phyloP scores from a whole-genome alignment of 2,888 invertebrate genomes.

The Xestobium rufovillosum region DNA sequence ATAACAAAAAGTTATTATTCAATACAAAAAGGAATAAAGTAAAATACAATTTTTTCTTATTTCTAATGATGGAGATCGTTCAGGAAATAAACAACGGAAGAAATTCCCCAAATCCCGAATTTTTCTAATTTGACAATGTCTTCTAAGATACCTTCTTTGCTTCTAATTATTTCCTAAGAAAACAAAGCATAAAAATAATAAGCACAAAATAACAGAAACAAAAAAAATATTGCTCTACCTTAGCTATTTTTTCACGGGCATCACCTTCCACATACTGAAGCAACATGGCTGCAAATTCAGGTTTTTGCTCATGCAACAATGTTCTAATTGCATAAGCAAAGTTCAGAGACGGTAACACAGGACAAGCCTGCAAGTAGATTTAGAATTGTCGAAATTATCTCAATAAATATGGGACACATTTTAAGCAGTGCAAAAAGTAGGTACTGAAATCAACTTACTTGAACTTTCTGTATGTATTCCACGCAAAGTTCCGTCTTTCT shows the following conservation, averaged over 20 bases:
- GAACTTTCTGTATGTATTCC: constrained; percentile 29
- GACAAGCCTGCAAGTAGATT: constrained; percentile 31
- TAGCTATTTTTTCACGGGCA: too few relatives aligned
- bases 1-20: too few relatives aligned
- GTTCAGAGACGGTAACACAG: constrained; percentile 32
- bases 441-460: constrained; percentile 26
- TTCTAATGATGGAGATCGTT: too few relatives aligned
- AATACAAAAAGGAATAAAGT: too few relatives aligned
- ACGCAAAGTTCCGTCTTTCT: constrained; percentile 22
- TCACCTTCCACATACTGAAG: constrained; percentile 29
- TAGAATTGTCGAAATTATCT: constrained; percentile 4
- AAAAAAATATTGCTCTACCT: too few relatives aligned
- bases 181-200: background rate
- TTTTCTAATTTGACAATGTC: background rate
- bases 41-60: too few relatives aligned
- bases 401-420: constrained; percentile 5
- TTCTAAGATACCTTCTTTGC: background rate
- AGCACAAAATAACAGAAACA: background rate
- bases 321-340: constrained; percentile 28
- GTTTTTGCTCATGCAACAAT: constrained; percentile 25
- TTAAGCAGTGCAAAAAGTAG: background rate
- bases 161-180: constrained; percentile 1
- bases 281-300: constrained; percentile 29
- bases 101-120: background rate
- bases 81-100: too few relatives aligned